Evolutionary conservation across 2,113 vertebrate species (phyloP), one percentile per base, ranked within the genome.

Genomic region (Thamnaconus septentrionalis): DNA sequence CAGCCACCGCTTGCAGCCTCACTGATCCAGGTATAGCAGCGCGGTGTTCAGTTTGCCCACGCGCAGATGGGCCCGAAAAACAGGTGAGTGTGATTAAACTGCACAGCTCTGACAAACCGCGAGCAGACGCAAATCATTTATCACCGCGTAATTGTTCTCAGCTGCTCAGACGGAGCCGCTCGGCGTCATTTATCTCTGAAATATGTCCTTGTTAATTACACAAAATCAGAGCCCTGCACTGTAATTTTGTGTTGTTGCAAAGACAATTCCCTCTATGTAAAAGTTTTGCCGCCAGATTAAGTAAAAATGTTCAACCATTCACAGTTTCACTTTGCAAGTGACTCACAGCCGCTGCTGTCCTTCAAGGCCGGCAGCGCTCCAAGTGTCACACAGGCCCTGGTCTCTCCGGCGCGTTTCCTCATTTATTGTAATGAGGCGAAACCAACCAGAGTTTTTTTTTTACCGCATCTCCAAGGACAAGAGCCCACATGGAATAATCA

Each of bases 31-130:
- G 18, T 31, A 31, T 76, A 84, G 85, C 85, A 77, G 86, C 67
- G 73, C 64, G 10, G 69, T 57, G 71, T 74, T 64, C 9, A 42
- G 78, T 82, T 79, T 74, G 78, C 79, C 80, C 80, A 58, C 74
- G 79, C 79, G 79, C 83, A 82, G 76, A 71, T 53, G 69, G 57
- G 41, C 43, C 56, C 3, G 48, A 53, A 65, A 31, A 82, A 57
- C 87, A 89, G 85, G 77, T 82, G 84, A 84, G 71, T 72, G 73
- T 60, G 80, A 85, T 87, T 85, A 84, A 84, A 83, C 83, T 78
- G 74, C 66, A 79, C 69, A 51, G 73, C 64, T 59, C 68, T 10
- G 63, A 70, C 64, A 83, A 82, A 82, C 77, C 76, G 64, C 63
- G 9, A 83, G 53, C 80, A 76, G 76, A 87, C 75, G 59, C 63